Conservation (phyloP, 2,797 vertebrate species). For the Sebastes oblongus region DNA sequence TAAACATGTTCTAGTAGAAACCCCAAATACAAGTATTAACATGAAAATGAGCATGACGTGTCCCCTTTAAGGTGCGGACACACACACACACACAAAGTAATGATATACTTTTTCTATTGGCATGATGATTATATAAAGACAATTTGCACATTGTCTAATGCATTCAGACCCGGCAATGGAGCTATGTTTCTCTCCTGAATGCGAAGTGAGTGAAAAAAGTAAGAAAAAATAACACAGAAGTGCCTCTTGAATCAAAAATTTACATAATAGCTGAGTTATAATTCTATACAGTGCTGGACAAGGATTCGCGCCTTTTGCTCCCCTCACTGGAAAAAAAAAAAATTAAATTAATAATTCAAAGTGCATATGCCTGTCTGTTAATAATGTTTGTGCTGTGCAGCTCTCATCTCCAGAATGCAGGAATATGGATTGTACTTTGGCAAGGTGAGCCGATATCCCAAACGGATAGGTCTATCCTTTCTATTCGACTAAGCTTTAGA, state of each 20-base stretch:
- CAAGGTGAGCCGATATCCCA: constrained; percentile 65
- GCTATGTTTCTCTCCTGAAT: constrained; percentile 35
- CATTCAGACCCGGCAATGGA: constrained; percentile 27
- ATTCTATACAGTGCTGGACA: constrained; percentile 49
- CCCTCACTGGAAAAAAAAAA: neutral
- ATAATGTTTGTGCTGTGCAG: constrained; percentile 54
- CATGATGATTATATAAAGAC: constrained; percentile 43
- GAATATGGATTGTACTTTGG: constrained; percentile 61
- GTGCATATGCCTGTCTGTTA: constrained; percentile 43
- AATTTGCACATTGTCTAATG: constrained; percentile 36
- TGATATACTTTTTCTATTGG: constrained; percentile 17
- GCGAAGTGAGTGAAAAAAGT: constrained; percentile 39
- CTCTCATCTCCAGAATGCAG: constrained; percentile 47
- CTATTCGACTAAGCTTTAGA: constrained; percentile 68
- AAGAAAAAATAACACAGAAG: constrained; percentile 17
- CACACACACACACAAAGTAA: neutral
- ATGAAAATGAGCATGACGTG: neutral
- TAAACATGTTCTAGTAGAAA: neutral
- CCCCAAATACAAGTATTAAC: neutral
- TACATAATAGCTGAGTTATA: constrained; percentile 40
- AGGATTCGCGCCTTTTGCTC: constrained; percentile 31
- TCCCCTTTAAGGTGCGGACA: neutral
- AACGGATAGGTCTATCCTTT: constrained; percentile 57
- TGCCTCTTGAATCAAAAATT: constrained; percentile 54
- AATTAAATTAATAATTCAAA: constrained; percentile 21